Evolutionary conservation across 2,113 vertebrate species (phyloP), one percentile per base, ranked within the genome.

Genomic region (Setophaga coronata): DNA sequence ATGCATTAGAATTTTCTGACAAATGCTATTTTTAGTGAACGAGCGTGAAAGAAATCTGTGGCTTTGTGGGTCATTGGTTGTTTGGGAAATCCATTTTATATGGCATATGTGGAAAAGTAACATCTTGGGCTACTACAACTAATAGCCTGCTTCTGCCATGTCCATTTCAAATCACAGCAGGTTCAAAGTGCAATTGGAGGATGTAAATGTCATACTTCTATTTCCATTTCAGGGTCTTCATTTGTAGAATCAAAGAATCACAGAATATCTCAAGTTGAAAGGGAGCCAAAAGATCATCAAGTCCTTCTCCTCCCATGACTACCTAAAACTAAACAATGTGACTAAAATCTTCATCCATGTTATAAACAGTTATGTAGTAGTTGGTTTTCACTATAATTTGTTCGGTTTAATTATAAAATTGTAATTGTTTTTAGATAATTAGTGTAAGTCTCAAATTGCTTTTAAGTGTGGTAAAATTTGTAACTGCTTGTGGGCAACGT

Each of bases 151-250:
- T 60, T 31, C 43, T 48, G 24, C 34, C 76, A 14, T 36, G 29
- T 74, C 26, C 3, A 1, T 94, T 95, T 78, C 69, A 84, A 66
- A 86, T 62, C 45, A 87, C 20, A 50, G 19, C 34, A 82, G 48
- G 18, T 77, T 36, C 15, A 23, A 89, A 57, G 33, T 73, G 10
- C 29, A 62, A 1, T 42, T 81, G 66, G 36, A 78, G 31, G 29
- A 78, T 33, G 34, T 62, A 89, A 93, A 89, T 50, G 18, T 60
- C 24, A 10, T 45, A 54, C 16, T 88, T 81, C 61, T 57, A 15
- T 67, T 91, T 94, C 64, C 2, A 28, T 87, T 78, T 86, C 87
- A 98, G 96, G 34, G 3, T 64, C 50, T 34, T 84, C 31, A 50
- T 62, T 89, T 1, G 1, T 45, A 72, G 28, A 60, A 76, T 33